Evolutionary conservation across 2,113 vertebrate species (phyloP), one percentile per base, ranked within the genome.

Genomic region (Odocoileus hemionus): DNA sequence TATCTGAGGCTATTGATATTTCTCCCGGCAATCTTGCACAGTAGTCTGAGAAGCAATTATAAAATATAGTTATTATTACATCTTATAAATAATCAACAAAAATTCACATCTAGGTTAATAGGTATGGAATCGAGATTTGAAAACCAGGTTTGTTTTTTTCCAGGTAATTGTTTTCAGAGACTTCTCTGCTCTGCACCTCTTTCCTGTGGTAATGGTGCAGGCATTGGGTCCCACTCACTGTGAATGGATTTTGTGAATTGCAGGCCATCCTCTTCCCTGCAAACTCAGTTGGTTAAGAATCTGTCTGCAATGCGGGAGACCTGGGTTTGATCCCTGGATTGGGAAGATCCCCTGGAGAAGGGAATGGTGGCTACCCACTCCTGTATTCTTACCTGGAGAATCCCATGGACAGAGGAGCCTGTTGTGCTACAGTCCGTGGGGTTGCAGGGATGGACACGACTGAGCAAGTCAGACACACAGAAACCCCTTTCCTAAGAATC

Each of bases 401-500:
- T 70, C n/a, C n/a, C 64, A 36, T 70, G 17, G n/a, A 21, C 8
- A 36, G 17, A 21, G 64, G 9, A 70, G 64, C 64, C 64, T 70
- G 4, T n/a, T 0, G 3, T n/a, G 64, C n/a, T 67, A 36, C n/a
- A 70, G n/a, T 70, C 64, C 33, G 10, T 36, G 64, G 8, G 64
- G 64, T 21, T 36, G 33, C n/a, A 70, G 33, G 36, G 64, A n/a
- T n/a, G 0, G 33, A 36, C n/a, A 2, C n/a, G 0, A 70, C n/a
- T 70, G 64, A 36, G n/a, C n/a, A 70, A 11, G 17, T 70, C 64
- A 70, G 30, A 17, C 17, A 21, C 64, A 70, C n/a, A 70, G 64
- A 36, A 70, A 70, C 17, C 17, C 17, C 13, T 58, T 84, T n/a
- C 13, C 23, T 54, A 86, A 19, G 30, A 45, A 61, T 61, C 28